phyloP scores from a whole-genome alignment of 2,113 vertebrate species.

The Phalacrocorax pelagicus region DNA sequence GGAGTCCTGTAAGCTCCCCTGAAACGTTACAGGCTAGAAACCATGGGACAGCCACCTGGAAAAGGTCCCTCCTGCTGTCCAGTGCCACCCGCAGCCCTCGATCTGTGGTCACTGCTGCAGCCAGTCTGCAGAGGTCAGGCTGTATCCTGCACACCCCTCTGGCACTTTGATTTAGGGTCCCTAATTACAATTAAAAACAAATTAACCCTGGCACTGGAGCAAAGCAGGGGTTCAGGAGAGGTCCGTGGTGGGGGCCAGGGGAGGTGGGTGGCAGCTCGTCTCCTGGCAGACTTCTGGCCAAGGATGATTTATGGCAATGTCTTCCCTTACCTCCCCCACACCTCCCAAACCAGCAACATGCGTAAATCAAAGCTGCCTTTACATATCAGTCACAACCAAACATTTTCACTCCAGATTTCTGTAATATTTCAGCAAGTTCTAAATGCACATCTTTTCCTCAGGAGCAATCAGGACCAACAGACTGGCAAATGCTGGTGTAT shows the following conservation, averaged over 20 bases:
- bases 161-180: background rate
- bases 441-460: background rate
- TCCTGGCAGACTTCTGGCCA: background rate
- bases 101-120: background rate
- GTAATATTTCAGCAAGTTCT: background rate
- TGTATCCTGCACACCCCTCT: background rate
- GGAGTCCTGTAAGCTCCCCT: background rate
- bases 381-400: background rate
- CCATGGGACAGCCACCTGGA: background rate
- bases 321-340: background rate
- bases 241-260: fast-evolving
- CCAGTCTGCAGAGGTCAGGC: background rate
- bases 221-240: background rate
- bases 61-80: background rate
- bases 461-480: background rate
- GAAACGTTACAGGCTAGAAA: background rate
- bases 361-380: background rate
- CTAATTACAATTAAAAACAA: background rate
- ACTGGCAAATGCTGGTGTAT: background rate
- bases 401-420: background rate
- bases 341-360: background rate
- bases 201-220: background rate
- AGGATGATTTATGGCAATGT: background rate
- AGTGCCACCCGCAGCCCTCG: background rate
- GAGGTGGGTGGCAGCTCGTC: background rate